Base-by-base conservation (phyloP, 2,797 vertebrate species). In the Cyprinella venusta region DNA sequence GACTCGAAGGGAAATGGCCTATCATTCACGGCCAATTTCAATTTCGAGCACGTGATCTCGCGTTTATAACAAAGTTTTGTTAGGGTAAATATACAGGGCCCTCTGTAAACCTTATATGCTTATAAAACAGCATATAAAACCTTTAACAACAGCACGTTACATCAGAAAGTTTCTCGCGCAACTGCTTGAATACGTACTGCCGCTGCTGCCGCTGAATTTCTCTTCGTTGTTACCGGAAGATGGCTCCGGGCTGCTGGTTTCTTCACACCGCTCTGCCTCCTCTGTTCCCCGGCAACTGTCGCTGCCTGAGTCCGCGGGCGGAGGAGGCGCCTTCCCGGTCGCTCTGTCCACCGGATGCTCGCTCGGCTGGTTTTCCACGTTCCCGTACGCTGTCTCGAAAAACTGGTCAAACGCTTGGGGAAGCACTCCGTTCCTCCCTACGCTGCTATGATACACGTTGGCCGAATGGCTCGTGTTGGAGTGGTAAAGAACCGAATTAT, bases 101-200 rank as follows among this genome's bases (percentile, higher is more conserved):
- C 96, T 96, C 97, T 95, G 98, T 99, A 99, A 99, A 99, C 96
- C 96, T 96, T 95, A 94, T 96, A 95, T 95, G 96, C 97, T 97
- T 99, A 99, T 99, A 99, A 99, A 99, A 98, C 96, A 96, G 97
- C 97, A 97, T 96, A 98, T 99, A 99, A 99, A 99, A 97, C 93
- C 95, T 95, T 98, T 98, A 98, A 98, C 95, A 97, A 97, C 94
- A 92, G 93, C 94, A 95, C 94, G 94, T 94, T 94, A 95, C 92
- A 92, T 95, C 94, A 94, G 94, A 94, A 95, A 95, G 94, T 93
- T 96, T 97, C 96, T 96, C 95, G 92, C 93, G 91, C 94, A 95
- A 96, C 93, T 92, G 56, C 92, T 83, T 96, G 95, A 95, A 96
- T 96, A 98, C 97, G 95, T 96, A 99, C 98, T 95, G 95, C 95